phyloP scores from a whole-genome alignment of 2,113 vertebrate genomes.

The Propithecus coquereli region DNA sequence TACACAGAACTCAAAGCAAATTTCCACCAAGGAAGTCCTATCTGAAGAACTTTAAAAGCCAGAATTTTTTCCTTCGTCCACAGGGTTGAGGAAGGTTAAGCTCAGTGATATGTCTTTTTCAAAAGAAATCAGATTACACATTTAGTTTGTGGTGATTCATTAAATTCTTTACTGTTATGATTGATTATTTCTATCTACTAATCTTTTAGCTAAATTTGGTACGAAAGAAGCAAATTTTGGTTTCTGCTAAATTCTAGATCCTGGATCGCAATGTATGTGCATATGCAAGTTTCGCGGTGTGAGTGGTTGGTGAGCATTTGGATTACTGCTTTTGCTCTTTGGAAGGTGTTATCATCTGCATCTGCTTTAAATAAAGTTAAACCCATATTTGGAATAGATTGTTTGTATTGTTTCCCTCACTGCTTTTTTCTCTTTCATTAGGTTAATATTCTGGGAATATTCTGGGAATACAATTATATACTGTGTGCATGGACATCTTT shows the following conservation, averaged over 20 bases:
- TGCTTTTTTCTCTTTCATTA: neutral
- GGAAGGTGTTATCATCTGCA: neutral
- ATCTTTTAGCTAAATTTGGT: conserved; percentile 1
- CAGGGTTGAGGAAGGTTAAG: neutral
- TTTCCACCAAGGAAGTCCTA: neutral
- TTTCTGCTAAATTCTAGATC: neutral
- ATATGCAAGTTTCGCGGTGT: neutral
- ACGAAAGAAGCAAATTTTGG: neutral
- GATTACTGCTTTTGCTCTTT: neutral
- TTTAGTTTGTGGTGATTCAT: neutral
- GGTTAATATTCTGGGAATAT: conserved; percentile 34
- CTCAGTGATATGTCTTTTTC: neutral
- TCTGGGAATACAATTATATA: neutral
- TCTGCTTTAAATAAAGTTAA: conserved; percentile 60
- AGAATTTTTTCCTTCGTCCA: neutral
- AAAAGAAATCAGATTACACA: neutral
- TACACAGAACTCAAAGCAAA: neutral
- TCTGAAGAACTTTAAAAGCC: conserved; percentile 16
- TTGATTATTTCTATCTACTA: neutral
- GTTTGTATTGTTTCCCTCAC: neutral
- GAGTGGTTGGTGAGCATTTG: neutral
- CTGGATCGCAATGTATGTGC: neutral
- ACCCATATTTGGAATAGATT: neutral
- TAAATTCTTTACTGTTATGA: neutral
- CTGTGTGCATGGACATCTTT: neutral